A percentile compares a stretch with the other conserved stretches of the same genome.
Evolutionary conservation across 2,113 vertebrate species (phyloP).

Genomic region (Mormoops blainvillei): DNA sequence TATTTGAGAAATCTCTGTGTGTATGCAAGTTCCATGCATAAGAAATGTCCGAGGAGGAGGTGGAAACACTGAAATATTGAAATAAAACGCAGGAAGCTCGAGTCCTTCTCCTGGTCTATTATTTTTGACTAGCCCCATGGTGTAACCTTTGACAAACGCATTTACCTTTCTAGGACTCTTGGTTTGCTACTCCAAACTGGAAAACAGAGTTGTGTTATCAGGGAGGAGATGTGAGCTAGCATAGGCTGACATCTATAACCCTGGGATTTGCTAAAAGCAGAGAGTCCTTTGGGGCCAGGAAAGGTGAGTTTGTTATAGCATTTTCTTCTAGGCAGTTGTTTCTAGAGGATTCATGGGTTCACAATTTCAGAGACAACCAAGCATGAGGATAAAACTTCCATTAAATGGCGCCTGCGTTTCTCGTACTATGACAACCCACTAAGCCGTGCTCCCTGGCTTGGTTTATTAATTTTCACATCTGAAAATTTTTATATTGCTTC

Average conservation of each 20-base stretch:
- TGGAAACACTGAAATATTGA: constrained; percentile 32
- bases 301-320: background rate
- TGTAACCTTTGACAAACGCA: constrained; percentile 12
- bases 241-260: background rate
- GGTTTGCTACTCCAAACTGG: background rate
- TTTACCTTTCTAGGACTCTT: background rate
- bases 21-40: background rate
- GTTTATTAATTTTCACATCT: constrained; percentile 24
- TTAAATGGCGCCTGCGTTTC: background rate
- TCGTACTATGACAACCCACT: background rate
- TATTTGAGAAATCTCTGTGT: constrained; percentile 41
- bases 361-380: background rate
- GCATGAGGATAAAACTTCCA: background rate
- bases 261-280: background rate
- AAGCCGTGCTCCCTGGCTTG: background rate
- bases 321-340: constrained; percentile 8
- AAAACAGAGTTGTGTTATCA: background rate
- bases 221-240: background rate
- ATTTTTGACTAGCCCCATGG: background rate
- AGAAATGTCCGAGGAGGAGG: constrained; percentile 11
- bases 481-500: constrained; percentile 46
- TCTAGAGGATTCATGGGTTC: background rate
- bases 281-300: background rate
- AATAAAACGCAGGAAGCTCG: constrained; percentile 22
- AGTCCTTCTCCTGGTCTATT: constrained; percentile 4